A percentile compares a stretch with the other conserved stretches of the same genome.
Conservation (phyloP, 2,797 vertebrate genomes). For the Phalloptychus januarius region DNA sequence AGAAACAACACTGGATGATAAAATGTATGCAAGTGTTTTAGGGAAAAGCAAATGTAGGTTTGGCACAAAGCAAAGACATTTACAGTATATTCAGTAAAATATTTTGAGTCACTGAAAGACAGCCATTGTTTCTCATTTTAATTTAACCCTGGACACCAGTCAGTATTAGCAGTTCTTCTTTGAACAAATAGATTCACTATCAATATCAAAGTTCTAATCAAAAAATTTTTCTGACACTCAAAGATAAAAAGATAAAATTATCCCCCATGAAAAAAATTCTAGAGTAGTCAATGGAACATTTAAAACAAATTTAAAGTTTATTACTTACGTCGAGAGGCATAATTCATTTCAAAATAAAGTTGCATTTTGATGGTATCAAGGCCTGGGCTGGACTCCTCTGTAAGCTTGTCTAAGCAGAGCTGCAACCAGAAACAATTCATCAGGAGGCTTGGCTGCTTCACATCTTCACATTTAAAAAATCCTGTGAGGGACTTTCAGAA, state of each 20-base stretch:
- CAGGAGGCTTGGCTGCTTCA: neutral
- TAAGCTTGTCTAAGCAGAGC: constrained; percentile 86
- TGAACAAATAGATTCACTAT: neutral
- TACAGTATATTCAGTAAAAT: neutral
- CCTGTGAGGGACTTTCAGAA: neutral
- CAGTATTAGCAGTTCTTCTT: neutral
- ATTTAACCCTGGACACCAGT: neutral
- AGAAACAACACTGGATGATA: neutral
- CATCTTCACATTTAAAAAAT: neutral
- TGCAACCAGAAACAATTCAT: constrained; percentile 51
- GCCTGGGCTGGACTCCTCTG: constrained; percentile 84
- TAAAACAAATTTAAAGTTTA: neutral
- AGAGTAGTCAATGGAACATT: neutral
- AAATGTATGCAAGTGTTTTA: neutral
- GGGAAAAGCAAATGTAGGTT: neutral
- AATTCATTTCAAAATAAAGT: constrained; percentile 90
- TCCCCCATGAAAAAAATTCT: neutral
- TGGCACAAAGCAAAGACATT: neutral
- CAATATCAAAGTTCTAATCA: neutral
- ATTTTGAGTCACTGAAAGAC: neutral
- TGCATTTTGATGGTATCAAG: constrained; percentile 97
- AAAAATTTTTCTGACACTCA: neutral
- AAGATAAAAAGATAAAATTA: neutral
- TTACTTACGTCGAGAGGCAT: constrained; percentile 86
- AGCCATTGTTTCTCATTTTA: neutral